Percentiles rank a stretch among this genome's conserved stretches.
These are phyloP conservation scores for Epinotia nisella DNA, from an alignment of 2,888 invertebrate genomes.

Conservation along the genomic window DNA sequence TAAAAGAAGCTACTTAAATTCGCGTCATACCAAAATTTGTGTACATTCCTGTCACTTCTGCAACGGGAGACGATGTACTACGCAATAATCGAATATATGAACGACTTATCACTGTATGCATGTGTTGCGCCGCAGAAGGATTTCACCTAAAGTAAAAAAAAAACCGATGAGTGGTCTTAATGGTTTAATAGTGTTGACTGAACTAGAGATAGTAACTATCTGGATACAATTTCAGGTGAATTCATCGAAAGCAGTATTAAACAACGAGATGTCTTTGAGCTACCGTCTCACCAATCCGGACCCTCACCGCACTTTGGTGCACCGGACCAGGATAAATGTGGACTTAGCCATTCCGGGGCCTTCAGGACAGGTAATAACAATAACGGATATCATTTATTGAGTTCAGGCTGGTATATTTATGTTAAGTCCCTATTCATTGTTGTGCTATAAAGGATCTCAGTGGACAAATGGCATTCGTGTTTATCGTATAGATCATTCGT, in stretches of 20 bases:
- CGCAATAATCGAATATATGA: no score
- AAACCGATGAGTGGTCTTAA: not conserved
- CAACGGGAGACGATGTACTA: no score
- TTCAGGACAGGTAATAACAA: slow-evolving; percentile 65
- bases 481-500: no score
- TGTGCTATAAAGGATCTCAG: no score
- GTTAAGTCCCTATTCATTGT: no score
- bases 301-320: slow-evolving; percentile 67
- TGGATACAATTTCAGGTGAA: slow-evolving; percentile 83
- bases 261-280: slow-evolving; percentile 88
- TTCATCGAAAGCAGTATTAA: slow-evolving; percentile 93
- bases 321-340: slow-evolving; percentile 71
- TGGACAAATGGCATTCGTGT: no score
- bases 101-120: no score
- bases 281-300: slow-evolving; percentile 85
- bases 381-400: not conserved
- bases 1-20: no score
- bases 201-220: not conserved
- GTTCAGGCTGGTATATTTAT: not conserved
- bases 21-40: no score
- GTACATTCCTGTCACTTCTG: no score
- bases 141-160: not conserved
- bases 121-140: no score
- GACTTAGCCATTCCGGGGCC: slow-evolving; percentile 79
- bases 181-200: not conserved